Base-by-base conservation (phyloP, 2,797 vertebrate genomes). In the Platyrinchus mystaceus region DNA sequence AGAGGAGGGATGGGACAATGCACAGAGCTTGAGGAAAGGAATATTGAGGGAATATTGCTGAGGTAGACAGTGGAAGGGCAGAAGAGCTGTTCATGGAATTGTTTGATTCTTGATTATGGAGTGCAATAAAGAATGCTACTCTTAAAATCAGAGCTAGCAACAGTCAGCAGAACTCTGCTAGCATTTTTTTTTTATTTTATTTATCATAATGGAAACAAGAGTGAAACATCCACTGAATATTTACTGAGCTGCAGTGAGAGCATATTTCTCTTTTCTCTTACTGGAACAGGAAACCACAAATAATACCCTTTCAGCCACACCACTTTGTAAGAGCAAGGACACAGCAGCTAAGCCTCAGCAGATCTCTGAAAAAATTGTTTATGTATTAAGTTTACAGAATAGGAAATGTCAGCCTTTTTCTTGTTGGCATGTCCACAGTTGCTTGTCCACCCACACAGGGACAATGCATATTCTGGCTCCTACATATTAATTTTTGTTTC, bases 351-450 rank as follows among this genome's bases (percentile, higher is more conserved):
- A 86, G 32, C 44, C 32, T 94, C 36, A 58, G 44, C 26, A 76
- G 49, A 62, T 10, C 28, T 94, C 68, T 74, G 73, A 71, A 81
- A 36, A 37, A 68, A 52, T 64, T 62, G 34, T 78, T 93, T 56
- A n/a, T 55, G 19, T 91, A 27, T 81, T 55, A 69, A 75, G 21
- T 50, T 90, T 68, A 73, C 59, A 59, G 37, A 88, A 36, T 36
- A 75, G 66, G 59, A 86, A 86, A 88, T 83, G 14, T 62, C 69
- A 90, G 66, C 24, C 49, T 77, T 95, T 91, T 95, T 77, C 79
- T 93, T 91, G 28, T 22, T 94, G 85, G 41, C 73, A 58, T 66
- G 37, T 68, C 49, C 50, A 49, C 26, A 32, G 24, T 85, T 74
- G 10, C 37, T 62, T 85, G 69, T 75, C 71, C 69, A 80, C 64